Conservation (phyloP, 2,797 vertebrate species). For the Tiaroga cobitis region DNA sequence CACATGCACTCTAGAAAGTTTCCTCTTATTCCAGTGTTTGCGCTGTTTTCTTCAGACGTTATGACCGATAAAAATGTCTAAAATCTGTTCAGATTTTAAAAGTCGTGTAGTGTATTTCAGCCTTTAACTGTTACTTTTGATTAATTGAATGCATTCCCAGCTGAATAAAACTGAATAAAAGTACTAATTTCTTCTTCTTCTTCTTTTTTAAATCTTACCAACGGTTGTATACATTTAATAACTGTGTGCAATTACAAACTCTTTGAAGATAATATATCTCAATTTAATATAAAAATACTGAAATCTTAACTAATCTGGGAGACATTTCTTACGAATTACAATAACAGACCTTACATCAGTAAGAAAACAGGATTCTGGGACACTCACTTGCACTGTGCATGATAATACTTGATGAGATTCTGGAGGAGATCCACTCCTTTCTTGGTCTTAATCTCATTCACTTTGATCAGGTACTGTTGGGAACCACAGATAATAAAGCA, state of each 20-base stretch:
- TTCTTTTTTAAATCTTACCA: not conserved
- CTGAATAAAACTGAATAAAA: not conserved
- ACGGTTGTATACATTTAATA: not conserved
- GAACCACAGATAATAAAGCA: slow-evolving; percentile 35
- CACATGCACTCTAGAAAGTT: too few relatives aligned
- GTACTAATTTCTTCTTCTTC: not conserved
- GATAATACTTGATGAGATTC: slow-evolving; percentile 92
- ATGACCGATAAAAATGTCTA: too few relatives aligned
- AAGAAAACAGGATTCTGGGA: not conserved
- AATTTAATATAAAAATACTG: not conserved
- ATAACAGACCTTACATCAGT: not conserved
- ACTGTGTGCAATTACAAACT: not conserved
- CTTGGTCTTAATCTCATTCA: slow-evolving; percentile 93
- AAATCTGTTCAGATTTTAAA: too few relatives aligned
- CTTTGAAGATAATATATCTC: not conserved
- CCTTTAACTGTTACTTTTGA: not conserved
- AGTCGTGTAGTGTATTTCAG: too few relatives aligned
- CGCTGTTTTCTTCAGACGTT: too few relatives aligned
- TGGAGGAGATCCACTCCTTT: slow-evolving; percentile 92
- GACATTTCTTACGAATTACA: not conserved
- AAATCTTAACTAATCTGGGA: not conserved
- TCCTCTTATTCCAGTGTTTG: too few relatives aligned
- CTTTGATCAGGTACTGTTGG: slow-evolving; percentile 89
- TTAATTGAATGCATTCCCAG: not conserved
- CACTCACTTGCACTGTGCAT: slow-evolving; percentile 92